Percentiles rank a stretch among this genome's conserved stretches.
Evolutionary conservation across 2,888 invertebrate genomes (phyloP).

Genomic region (Microctonus brassicae): DNA sequence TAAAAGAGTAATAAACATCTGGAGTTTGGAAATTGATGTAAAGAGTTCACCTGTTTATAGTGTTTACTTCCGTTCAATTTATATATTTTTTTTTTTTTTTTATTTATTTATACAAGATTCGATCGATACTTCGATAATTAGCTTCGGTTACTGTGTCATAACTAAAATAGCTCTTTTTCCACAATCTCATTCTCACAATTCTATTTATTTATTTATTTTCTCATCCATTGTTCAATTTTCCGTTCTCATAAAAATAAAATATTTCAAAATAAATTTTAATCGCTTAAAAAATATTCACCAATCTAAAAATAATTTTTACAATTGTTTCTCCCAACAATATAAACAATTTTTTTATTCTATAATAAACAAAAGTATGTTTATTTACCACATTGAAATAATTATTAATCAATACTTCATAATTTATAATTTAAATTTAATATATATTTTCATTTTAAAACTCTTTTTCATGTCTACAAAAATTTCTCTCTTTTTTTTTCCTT

Average conservation of each 20-base stretch:
- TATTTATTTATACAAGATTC: constrained; percentile 42
- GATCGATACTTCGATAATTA: constrained; percentile 52
- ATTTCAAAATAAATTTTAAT: background rate
- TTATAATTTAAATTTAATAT: too few relatives aligned
- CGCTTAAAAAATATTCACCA: background rate
- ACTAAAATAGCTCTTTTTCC: constrained; percentile 38
- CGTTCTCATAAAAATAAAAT: background rate
- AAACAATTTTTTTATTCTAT: too few relatives aligned
- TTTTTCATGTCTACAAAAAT: background rate
- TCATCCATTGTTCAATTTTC: constrained; percentile 40
- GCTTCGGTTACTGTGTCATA: constrained; percentile 34
- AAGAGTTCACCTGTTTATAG: background rate
- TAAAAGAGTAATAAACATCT: background rate
- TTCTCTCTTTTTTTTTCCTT: background rate
- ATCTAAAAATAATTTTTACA: background rate
- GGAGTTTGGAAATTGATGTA: background rate
- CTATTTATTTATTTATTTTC: constrained; percentile 6
- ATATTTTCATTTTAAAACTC: too few relatives aligned
- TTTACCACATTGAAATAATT: background rate
- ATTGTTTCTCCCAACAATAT: background rate
- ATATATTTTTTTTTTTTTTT: constrained; percentile 1
- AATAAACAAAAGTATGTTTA: background rate
- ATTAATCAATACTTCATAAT: background rate
- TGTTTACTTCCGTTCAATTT: background rate
- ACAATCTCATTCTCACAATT: constrained; percentile 6